Conservation (phyloP, 1,140 invertebrate species). For the Lycorma delicatula region DNA sequence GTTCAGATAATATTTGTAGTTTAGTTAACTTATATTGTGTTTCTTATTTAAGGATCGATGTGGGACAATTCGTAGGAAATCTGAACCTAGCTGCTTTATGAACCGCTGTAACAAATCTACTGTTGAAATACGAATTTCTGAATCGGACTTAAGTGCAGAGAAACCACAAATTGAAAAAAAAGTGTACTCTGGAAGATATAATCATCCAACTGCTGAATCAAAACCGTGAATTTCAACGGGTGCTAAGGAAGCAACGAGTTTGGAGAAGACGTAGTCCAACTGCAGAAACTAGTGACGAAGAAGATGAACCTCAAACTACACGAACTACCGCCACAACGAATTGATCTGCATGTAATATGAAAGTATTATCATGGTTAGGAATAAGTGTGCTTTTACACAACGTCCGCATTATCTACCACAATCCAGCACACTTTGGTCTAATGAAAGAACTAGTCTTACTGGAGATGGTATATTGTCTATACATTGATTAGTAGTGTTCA, state of each 20-base stretch:
- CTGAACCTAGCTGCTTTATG: constrained; percentile 13
- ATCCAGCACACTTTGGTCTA: too few relatives aligned
- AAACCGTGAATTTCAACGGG: constrained; percentile 71
- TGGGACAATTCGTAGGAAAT: constrained; percentile 33
- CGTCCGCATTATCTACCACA: background rate
- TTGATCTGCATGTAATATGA: too few relatives aligned
- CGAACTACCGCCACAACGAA: background rate
- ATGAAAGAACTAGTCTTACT: too few relatives aligned
- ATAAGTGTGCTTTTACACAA: background rate
- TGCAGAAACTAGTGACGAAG: constrained; percentile 44
- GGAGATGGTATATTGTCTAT: too few relatives aligned
- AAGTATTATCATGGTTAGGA: background rate
- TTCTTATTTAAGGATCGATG: constrained; percentile 44
- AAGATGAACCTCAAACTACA: constrained; percentile 39
- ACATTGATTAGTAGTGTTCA: too few relatives aligned
- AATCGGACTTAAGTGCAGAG: constrained; percentile 31
- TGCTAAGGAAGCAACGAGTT: constrained; percentile 59
- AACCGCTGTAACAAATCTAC: constrained; percentile 7
- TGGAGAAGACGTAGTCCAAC: constrained; percentile 47
- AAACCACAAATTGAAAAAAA: constrained; percentile 28
- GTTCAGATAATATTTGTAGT: too few relatives aligned
- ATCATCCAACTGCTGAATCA: constrained; percentile 75
- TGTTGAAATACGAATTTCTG: constrained; percentile 19
- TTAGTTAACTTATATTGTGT: too few relatives aligned
- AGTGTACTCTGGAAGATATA: constrained; percentile 62